A percentile compares a stretch with the other conserved stretches of the same genome.
phyloP scores from a whole-genome alignment of 2,888 invertebrate species.

The Platerodrilus igneus region DNA sequence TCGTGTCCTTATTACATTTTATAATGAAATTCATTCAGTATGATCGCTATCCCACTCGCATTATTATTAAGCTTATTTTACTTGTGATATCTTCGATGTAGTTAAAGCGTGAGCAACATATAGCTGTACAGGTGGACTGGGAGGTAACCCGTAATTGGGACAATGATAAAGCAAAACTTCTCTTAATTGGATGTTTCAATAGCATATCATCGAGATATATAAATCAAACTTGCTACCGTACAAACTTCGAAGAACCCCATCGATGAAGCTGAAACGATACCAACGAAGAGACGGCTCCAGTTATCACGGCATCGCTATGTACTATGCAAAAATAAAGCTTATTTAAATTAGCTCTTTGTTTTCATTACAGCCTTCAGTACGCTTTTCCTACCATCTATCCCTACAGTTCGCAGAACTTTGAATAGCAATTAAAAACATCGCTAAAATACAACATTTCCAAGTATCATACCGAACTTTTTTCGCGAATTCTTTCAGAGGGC shows the following conservation, averaged over 20 bases:
- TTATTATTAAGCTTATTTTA: too few species aligned
- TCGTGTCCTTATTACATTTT: conserved; percentile 35
- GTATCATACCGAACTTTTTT: conserved; percentile 47
- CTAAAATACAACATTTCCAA: conserved; percentile 48
- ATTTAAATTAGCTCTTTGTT: conserved; percentile 36
- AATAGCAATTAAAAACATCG: conserved; percentile 41
- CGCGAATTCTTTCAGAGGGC: conserved; percentile 46
- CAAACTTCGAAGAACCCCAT: conserved; percentile 18
- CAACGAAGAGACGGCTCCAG: conserved; percentile 19
- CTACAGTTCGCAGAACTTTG: conserved; percentile 41
- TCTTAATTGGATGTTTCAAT: conserved; percentile 35
- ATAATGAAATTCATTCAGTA: conserved; percentile 22
- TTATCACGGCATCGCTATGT: conserved; percentile 30
- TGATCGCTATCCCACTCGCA: too few species aligned
- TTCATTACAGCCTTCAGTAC: conserved; percentile 30
- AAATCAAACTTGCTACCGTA: conserved; percentile 27
- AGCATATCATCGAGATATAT: conserved; percentile 26
- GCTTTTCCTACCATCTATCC: conserved; percentile 21
- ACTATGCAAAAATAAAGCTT: conserved; percentile 33
- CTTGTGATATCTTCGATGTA: neutral
- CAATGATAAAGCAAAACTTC: conserved; percentile 32
- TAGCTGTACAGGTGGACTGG: conserved; percentile 17
- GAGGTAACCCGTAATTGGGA: conserved; percentile 30
- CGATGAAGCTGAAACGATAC: conserved; percentile 16
- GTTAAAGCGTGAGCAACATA: conserved; percentile 5